Evolutionary conservation across 2,797 vertebrate species (phyloP).

Genomic region (Eremophila alpestris): DNA sequence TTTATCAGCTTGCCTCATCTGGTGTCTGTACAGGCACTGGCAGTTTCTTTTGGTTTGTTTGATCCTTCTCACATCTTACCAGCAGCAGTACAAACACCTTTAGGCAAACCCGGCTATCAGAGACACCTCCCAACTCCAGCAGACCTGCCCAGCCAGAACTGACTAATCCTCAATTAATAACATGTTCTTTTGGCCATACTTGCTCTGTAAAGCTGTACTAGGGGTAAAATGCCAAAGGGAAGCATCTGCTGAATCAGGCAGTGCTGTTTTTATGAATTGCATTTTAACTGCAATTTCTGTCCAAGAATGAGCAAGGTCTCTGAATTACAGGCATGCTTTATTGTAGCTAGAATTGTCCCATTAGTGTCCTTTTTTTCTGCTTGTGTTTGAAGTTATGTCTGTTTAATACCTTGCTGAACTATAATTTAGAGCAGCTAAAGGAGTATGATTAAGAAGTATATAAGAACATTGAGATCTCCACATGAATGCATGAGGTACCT

Average conservation of each 20-base stretch:
- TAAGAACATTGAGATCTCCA: background rate
- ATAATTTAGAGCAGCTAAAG: constrained; percentile 39
- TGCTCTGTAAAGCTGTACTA: background rate
- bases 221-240: background rate
- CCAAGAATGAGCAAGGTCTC: constrained; percentile 12
- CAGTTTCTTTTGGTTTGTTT: background rate
- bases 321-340: constrained; percentile 42
- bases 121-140: background rate
- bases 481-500: background rate
- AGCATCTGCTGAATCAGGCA: constrained; percentile 13
- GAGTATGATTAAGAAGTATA: constrained; percentile 13
- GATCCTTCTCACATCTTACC: background rate
- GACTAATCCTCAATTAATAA: constrained; percentile 18
- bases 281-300: constrained; percentile 22
- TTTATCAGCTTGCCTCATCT: background rate
- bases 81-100: background rate
- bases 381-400: constrained; percentile 44
- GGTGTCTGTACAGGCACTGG: background rate
- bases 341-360: constrained; percentile 18
- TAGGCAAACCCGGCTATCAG: background rate
- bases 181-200: background rate
- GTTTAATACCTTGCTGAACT: constrained; percentile 44
- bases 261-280: constrained; percentile 1
- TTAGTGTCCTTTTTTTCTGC: constrained; percentile 15
- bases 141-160: background rate